phyloP scores from a whole-genome alignment of 2,113 vertebrate genomes.

The Nothocercus julius region DNA sequence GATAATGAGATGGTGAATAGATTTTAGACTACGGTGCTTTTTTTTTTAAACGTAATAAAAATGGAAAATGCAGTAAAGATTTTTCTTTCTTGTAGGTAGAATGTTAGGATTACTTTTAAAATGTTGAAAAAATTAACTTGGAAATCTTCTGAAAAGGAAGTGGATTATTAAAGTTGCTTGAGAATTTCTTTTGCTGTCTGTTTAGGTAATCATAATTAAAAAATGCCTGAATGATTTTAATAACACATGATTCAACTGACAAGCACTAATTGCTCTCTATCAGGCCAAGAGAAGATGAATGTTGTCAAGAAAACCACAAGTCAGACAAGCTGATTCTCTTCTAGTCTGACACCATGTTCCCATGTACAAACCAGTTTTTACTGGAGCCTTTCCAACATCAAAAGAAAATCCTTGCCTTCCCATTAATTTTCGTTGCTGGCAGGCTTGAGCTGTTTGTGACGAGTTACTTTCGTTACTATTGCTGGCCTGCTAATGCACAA shows the following conservation, averaged over 20 bases:
- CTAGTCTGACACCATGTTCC: conserved; percentile 90
- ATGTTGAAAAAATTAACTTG: conserved; percentile 52
- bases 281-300: conserved; percentile 88
- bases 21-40: not conserved
- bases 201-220: conserved; percentile 86
- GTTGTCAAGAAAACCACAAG: conserved; percentile 91
- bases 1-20: not conserved
- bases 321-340: conserved; percentile 89
- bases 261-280: conserved; percentile 88
- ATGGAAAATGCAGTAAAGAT: not conserved
- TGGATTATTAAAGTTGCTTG: conserved; percentile 80
- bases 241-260: conserved; percentile 86
- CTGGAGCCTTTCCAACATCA: conserved; percentile 87
- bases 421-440: conserved; percentile 76
- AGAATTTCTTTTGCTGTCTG: conserved; percentile 81
- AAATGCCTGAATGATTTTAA: conserved; percentile 88
- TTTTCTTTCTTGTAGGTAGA: conserved; percentile 63
- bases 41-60: not conserved
- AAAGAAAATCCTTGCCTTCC: conserved; percentile 80
- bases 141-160: conserved; percentile 80
- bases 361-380: conserved; percentile 93
- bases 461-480: conserved; percentile 56
- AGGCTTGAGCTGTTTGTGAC: conserved; percentile 71
- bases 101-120: conserved; percentile 37
- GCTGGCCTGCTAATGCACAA: conserved; percentile 22